Conservation (phyloP, 2,113 vertebrate species). For the Rhabdomys dilectus region DNA sequence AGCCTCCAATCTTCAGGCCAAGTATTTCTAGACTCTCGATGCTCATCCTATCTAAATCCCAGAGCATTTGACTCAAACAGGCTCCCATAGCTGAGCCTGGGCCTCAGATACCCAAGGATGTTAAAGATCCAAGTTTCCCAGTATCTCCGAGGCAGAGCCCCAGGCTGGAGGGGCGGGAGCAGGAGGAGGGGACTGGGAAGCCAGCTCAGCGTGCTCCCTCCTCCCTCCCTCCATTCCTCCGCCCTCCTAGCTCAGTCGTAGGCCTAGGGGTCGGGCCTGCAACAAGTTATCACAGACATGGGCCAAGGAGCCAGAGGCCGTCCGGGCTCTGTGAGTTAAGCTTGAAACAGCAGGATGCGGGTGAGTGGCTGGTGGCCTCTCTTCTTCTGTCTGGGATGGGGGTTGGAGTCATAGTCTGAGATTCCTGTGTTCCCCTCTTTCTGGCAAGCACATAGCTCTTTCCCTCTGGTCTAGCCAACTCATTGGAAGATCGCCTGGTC, state of each 20-base stretch:
- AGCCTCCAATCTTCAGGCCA: background rate
- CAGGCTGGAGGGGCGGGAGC: slow-evolving; percentile 45
- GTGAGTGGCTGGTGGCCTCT: slow-evolving; percentile 70
- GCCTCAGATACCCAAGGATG: slow-evolving; percentile 34
- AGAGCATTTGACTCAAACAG: background rate
- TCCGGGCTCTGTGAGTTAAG: slow-evolving; percentile 30
- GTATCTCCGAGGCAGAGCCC: background rate
- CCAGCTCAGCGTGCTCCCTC: slow-evolving; percentile 47
- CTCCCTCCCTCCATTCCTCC: background rate
- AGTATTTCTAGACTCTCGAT: background rate
- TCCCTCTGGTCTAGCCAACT: background rate
- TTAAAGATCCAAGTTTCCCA: slow-evolving; percentile 71
- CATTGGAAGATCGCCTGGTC: background rate
- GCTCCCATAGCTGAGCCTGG: background rate
- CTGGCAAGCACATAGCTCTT: background rate
- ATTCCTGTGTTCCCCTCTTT: background rate
- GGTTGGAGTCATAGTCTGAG: slow-evolving; percentile 27
- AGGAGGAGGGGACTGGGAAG: slow-evolving; percentile 65
- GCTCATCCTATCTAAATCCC: background rate
- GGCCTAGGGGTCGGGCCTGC: slow-evolving; percentile 64
- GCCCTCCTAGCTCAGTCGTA: background rate
- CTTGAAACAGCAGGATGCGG: slow-evolving; percentile 54
- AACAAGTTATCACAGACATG: slow-evolving; percentile 64
- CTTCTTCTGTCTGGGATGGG: background rate
- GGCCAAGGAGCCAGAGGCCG: slow-evolving; percentile 65